These are phyloP conservation scores for Stegostoma tigrinum DNA, from an alignment of 2,113 vertebrate species.

Conservation along the genomic window DNA sequence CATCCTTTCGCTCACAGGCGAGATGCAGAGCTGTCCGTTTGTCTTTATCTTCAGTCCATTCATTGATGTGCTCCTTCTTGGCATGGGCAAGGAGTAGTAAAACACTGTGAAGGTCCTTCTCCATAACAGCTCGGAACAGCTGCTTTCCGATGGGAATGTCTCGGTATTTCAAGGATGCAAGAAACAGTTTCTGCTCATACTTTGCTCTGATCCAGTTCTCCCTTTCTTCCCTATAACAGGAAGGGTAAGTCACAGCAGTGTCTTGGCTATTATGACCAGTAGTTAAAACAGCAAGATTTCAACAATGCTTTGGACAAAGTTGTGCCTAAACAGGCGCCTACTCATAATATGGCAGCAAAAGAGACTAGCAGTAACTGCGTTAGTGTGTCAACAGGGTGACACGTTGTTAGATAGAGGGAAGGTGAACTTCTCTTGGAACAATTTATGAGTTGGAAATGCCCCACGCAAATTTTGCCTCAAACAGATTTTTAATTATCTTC, in stretches of 20 bases:
- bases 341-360: background rate
- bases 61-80: conserved; percentile 78
- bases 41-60: conserved; percentile 45
- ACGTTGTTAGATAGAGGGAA: background rate
- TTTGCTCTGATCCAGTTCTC: conserved; percentile 92
- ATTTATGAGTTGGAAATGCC: background rate
- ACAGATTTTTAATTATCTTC: background rate
- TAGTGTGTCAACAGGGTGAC: background rate
- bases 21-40: conserved; percentile 72
- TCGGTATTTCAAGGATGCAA: conserved; percentile 61
- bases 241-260: background rate
- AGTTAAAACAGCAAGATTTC: background rate
- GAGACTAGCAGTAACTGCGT: background rate
- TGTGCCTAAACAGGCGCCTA: background rate
- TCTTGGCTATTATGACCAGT: background rate
- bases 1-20: conserved; percentile 77
- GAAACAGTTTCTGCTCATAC: conserved; percentile 82
- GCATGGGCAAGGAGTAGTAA: conserved; percentile 83
- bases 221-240: conserved; percentile 69
- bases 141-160: conserved; percentile 51
- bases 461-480: background rate
- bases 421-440: background rate
- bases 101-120: conserved; percentile 69
- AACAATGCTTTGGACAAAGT: background rate
- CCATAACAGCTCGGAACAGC: conserved; percentile 68